Base-by-base conservation (phyloP, 2,888 invertebrate species). In the Chorisops tibialis region DNA sequence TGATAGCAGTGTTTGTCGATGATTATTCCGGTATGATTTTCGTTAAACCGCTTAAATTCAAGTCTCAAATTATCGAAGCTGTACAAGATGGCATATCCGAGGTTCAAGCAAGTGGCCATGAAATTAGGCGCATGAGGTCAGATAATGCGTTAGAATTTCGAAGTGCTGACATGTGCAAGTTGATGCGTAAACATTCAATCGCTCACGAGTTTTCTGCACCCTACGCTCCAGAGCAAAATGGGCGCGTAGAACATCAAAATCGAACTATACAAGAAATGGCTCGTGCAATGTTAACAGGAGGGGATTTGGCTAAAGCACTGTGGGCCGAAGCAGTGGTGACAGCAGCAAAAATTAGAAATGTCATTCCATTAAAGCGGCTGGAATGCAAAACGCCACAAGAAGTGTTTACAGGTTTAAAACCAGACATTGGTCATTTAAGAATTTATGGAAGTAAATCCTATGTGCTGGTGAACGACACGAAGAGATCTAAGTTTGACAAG, bases 71-170 rank as follows among this genome's bases (percentile, higher is more conserved):
- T 9, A 37, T 11, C 37, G 11, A 11, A 9, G 37, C 37, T 37
- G 11, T 37, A 11, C 37, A 37, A 11, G 37, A 37, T 6, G 37
- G 6, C 7, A 37, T 37, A 6, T 6, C 7, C 37, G 37, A 37
- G 11, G 7, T 41, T n/a, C 9, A 41, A n/a, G 41, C 41, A n/a
- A n/a, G 5, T 16, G 45, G 45, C 6, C 19, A 45, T 45, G 18
- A 45, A 16, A 16, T 14, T 45, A 7, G 19, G 11, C 45, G 19
- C 5, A 45, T 19, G 45, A 14, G 45, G 19, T 45, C 45, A 5
- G 4, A 45, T 18, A 45, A 45, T 19, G 45, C 48, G 22, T 22
- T 48, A 22, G 48, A 48, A 48, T 48, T 48, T 48, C 22, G 22
- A n/a, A 48, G 22, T n/a, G 14, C 21, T n/a, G 22, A 48, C 4